phyloP scores from a whole-genome alignment of 2,113 vertebrate species.

The Spermophilus dauricus region DNA sequence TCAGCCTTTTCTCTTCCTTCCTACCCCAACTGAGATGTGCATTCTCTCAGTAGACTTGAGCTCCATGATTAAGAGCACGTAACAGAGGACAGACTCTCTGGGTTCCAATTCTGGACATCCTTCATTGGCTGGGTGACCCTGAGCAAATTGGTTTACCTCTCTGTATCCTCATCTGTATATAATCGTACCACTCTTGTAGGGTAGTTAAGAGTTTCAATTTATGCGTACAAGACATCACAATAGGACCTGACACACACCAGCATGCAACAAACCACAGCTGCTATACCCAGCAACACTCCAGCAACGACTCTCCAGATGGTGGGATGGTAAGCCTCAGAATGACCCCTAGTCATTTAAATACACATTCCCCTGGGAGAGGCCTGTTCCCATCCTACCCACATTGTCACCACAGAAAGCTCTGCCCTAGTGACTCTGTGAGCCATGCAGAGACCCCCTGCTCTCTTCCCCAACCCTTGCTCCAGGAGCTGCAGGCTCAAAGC shows the following conservation, averaged over 20 bases:
- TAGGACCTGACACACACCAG: background rate
- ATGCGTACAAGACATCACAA: background rate
- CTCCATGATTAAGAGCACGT: background rate
- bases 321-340: background rate
- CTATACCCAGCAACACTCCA: background rate
- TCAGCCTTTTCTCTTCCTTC: background rate
- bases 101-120: background rate
- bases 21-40: background rate
- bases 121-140: background rate
- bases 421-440: too few species aligned
- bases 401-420: background rate
- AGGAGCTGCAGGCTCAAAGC: background rate
- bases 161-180: background rate
- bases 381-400: background rate
- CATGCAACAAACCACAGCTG: background rate
- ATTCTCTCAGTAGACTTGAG: background rate
- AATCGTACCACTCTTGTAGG: background rate
- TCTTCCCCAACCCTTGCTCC: background rate
- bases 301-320: background rate
- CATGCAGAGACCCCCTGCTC: fast-evolving
- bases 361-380: background rate
- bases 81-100: background rate
- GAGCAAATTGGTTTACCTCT: background rate
- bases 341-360: background rate
- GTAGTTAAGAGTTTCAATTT: background rate